Evolutionary conservation across 2,113 vertebrate genomes (phyloP).

Genomic region (Alectura lathami): DNA sequence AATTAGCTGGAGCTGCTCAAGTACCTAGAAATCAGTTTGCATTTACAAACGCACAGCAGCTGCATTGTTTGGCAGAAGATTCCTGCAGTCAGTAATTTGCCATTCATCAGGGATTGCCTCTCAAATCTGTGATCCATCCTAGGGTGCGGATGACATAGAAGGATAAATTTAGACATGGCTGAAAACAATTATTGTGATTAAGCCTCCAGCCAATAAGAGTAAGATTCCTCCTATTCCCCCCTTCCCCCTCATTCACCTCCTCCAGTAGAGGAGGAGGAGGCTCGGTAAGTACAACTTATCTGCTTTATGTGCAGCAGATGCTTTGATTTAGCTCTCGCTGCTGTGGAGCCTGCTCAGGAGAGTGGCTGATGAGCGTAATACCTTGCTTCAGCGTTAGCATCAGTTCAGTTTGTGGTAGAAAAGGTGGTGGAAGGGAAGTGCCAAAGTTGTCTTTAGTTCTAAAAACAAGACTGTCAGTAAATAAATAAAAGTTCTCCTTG

Average conservation of each 20-base stretch:
- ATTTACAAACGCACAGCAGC: slow-evolving; percentile 48
- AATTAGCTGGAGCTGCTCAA: slow-evolving; percentile 44
- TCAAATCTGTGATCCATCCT: slow-evolving; percentile 31
- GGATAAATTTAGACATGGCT: slow-evolving; percentile 55
- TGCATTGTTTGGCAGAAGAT: slow-evolving; percentile 51
- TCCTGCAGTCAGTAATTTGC: slow-evolving; percentile 50
- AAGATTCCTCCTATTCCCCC: not conserved
- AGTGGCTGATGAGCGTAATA: fast-evolving
- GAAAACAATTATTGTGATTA: slow-evolving; percentile 56
- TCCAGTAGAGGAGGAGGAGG: not conserved
- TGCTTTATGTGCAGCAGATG: not conserved
- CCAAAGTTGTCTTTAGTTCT: fast-evolving
- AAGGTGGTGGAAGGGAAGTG: not conserved
- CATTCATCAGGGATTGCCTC: slow-evolving; percentile 64
- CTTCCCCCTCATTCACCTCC: not conserved
- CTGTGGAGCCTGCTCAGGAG: not conserved
- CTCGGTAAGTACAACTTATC: not conserved
- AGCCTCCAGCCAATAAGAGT: slow-evolving; percentile 33
- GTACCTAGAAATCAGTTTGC: slow-evolving; percentile 53
- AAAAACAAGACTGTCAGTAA: not conserved
- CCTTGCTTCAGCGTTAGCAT: not conserved
- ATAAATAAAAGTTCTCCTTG: not conserved
- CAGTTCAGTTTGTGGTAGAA: not conserved
- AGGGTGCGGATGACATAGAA: slow-evolving; percentile 35
- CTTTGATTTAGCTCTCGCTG: not conserved